These are phyloP conservation scores for Buceros bicornis DNA, from an alignment of 2,797 vertebrate species.

Conservation along the genomic window DNA sequence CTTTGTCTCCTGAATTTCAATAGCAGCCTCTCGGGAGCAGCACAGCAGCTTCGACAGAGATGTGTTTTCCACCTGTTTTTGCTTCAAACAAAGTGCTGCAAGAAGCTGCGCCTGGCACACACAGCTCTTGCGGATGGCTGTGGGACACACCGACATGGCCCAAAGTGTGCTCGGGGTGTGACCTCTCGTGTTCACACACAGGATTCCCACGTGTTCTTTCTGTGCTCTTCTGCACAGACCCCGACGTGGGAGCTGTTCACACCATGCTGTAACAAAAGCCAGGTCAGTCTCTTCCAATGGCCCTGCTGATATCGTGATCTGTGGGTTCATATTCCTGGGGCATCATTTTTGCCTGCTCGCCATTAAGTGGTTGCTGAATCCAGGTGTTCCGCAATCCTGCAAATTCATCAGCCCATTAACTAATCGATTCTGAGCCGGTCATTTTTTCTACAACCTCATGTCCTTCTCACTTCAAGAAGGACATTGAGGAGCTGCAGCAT, in stretches of 20 bases:
- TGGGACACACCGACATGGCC: neutral
- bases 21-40: neutral
- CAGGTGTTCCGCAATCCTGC: neutral
- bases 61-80: neutral
- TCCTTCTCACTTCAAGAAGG: no score
- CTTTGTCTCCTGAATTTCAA: neutral
- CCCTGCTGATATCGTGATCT: rapidly evolving
- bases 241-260: neutral
- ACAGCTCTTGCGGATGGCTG: neutral
- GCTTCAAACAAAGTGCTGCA: neutral
- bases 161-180: rapidly evolving
- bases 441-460: neutral
- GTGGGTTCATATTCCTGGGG: neutral
- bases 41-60: neutral
- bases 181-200: neutral
- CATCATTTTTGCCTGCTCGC: neutral
- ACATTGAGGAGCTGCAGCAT: no score
- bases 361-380: neutral
- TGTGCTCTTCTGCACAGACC: neutral
- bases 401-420: neutral
- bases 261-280: neutral
- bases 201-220: neutral
- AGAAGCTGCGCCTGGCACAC: neutral
- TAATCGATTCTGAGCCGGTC: neutral
- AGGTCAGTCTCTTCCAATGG: neutral